These are phyloP conservation scores for Neogobius melanostomus DNA, from an alignment of 2,113 vertebrate species.

Conservation along the genomic window DNA sequence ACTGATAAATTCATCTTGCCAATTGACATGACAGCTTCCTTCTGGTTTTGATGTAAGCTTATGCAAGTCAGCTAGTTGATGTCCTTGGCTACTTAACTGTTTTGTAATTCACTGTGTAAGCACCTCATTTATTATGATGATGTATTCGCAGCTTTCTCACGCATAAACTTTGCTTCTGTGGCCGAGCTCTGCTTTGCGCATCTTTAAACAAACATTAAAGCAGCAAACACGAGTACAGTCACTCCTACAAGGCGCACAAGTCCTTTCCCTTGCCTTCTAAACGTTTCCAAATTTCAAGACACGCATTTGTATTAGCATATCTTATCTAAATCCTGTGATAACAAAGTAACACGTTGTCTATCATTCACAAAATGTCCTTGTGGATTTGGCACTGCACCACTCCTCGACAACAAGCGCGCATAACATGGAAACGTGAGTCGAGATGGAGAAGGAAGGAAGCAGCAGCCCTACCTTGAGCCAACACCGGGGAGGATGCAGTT, in stretches of 20 bases:
- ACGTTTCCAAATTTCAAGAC: constrained; percentile 5
- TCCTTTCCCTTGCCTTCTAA: constrained; percentile 21
- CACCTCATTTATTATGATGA: not conserved
- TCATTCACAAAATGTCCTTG: constrained; percentile 29
- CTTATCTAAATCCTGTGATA: not conserved
- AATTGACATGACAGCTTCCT: not conserved
- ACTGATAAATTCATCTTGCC: not conserved
- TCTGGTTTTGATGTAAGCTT: not conserved
- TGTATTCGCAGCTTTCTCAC: not conserved
- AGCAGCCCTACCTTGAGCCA: constrained; percentile 49
- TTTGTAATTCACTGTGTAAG: not conserved
- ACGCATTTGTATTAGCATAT: not conserved
- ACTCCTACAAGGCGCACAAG: constrained; percentile 26
- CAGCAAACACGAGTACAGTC: constrained; percentile 42
- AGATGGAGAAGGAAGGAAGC: constrained; percentile 23
- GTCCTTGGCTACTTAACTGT: not conserved
- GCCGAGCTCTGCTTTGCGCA: constrained; percentile 12
- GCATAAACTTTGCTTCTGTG: constrained; percentile 31
- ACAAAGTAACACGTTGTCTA: constrained; percentile 15
- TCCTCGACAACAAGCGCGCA: constrained; percentile 45
- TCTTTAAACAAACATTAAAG: constrained; percentile 14
- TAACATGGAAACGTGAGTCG: constrained; percentile 46
- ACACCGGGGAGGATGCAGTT: constrained; percentile 28
- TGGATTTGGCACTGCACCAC: constrained; percentile 76
- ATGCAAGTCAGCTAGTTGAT: not conserved